Conservation (phyloP, 2,113 vertebrate genomes). For the human region GRCh38 chr17:12033501-12034000, state of each 20-base stretch:
- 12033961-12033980: too few relatives aligned
- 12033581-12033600: neutral
- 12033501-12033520: neutral
- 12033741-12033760: neutral
- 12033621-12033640: neutral
- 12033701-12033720: conserved; percentile 9
- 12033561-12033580: neutral
- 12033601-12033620: neutral
- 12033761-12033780: neutral
- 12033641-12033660: neutral
- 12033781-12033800: neutral
- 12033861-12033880: too few relatives aligned
- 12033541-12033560: neutral
- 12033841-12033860: too few relatives aligned
- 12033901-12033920: too few relatives aligned
- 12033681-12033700: neutral
- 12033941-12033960: too few relatives aligned
- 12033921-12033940: too few relatives aligned
- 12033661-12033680: conserved; percentile 13
- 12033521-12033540: neutral
- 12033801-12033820: too few relatives aligned
- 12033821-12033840: too few relatives aligned
- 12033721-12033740: neutral
- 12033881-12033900: too few relatives aligned
- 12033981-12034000: too few relatives aligned